These are phyloP conservation scores for Aplochiton taeniatus DNA, from an alignment of 2,797 vertebrate genomes.

Conservation along the genomic window DNA sequence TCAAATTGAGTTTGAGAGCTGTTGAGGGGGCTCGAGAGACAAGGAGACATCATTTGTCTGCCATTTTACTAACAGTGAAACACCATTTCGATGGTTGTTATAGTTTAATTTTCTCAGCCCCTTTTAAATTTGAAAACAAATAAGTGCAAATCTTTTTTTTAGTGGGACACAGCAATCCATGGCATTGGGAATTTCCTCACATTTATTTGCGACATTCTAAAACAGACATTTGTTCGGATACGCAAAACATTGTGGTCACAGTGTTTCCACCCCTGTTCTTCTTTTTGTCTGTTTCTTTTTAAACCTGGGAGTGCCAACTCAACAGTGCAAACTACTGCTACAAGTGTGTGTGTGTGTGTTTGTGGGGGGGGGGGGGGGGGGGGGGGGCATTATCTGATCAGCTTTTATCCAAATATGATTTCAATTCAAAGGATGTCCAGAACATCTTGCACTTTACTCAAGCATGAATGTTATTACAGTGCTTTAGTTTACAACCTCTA, in stretches of 20 bases:
- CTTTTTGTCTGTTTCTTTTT: too few species aligned
- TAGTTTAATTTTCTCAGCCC: background rate
- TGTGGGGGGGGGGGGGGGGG: too few species aligned
- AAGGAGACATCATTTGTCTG: slow-evolving; percentile 3
- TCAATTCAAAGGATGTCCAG: background rate
- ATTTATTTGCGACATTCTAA: too few species aligned
- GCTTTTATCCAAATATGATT: slow-evolving; percentile 1
- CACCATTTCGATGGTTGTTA: background rate
- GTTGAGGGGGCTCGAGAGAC: background rate
- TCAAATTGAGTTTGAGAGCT: slow-evolving; percentile 28
- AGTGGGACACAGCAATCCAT: too few species aligned
- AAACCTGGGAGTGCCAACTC: too few species aligned
- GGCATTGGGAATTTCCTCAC: too few species aligned
- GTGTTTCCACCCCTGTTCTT: too few species aligned
- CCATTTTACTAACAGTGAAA: background rate
- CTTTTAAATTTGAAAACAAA: too few species aligned
- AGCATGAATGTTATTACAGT: slow-evolving; percentile 20
- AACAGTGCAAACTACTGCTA: too few species aligned
- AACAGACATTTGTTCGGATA: too few species aligned
- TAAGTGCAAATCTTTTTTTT: too few species aligned
- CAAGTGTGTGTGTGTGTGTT: background rate
- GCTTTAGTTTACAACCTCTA: slow-evolving; percentile 24
- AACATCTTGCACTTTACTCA: background rate
- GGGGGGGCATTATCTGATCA: background rate
- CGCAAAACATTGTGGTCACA: too few species aligned